Evolutionary conservation across 2,113 vertebrate species (phyloP).

Genomic region (Sebastes schlegelii): DNA sequence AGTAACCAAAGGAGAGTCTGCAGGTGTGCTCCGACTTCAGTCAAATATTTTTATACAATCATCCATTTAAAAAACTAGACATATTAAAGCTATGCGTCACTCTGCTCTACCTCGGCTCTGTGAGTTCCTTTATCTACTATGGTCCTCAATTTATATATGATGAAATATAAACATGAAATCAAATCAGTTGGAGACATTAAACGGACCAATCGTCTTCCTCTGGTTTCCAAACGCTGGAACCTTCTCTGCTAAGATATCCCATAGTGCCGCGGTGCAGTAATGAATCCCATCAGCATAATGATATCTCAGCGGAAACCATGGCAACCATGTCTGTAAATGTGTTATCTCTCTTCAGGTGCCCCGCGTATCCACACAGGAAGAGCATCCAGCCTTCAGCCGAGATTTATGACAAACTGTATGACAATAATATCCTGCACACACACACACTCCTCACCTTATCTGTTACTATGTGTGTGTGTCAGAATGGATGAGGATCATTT

Average conservation of each 20-base stretch:
- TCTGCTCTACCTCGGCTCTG: no score
- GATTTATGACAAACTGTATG: constrained; percentile 8
- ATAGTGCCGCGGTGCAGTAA: constrained; percentile 1
- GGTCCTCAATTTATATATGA: no score
- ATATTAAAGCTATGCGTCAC: no score
- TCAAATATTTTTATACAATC: no score
- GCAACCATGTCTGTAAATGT: constrained; percentile 45
- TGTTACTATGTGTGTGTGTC: neutral
- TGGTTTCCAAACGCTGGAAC: neutral
- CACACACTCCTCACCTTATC: neutral
- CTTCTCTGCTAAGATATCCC: neutral
- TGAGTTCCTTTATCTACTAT: no score
- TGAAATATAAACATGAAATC: neutral
- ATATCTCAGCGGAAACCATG: constrained; percentile 63
- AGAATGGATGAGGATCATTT: neutral
- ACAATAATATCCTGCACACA: neutral
- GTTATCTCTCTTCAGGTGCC: constrained; percentile 9
- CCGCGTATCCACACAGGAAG: neutral
- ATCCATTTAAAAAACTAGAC: no score
- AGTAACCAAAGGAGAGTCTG: no score
- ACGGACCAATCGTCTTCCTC: neutral
- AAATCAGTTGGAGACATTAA: no score
- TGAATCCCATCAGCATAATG: constrained; percentile 50
- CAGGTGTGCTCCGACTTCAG: no score
- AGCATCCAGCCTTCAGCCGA: neutral